Conservation (phyloP, 2,888 invertebrate genomes). For the Callimorpha dominula region DNA sequence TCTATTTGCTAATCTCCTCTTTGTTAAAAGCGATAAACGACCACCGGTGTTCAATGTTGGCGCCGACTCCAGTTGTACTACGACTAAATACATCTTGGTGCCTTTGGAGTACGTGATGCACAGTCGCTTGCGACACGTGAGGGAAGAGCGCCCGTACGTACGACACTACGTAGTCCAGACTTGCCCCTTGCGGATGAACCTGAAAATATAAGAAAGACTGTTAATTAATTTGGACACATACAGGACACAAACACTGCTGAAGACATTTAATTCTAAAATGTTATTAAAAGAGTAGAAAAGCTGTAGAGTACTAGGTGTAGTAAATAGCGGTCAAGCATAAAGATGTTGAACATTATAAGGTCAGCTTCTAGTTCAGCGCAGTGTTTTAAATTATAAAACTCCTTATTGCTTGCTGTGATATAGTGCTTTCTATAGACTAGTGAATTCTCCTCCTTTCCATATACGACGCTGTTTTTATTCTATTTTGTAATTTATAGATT, state of each 20-base stretch:
- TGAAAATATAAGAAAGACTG: constrained; percentile 61
- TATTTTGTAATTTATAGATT: background rate
- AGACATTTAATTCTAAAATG: too few species aligned
- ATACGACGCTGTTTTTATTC: background rate
- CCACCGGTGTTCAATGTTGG: constrained; percentile 95
- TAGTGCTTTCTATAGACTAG: too few species aligned
- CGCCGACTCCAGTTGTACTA: constrained; percentile 93
- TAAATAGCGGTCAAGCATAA: too few species aligned
- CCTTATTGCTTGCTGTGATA: too few species aligned
- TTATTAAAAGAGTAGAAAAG: too few species aligned
- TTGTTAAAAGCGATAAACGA: constrained; percentile 90
- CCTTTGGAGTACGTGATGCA: constrained; percentile 92
- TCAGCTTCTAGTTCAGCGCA: too few species aligned
- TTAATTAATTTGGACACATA: background rate
- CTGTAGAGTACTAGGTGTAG: too few species aligned
- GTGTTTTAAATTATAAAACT: too few species aligned
- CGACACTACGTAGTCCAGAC: constrained; percentile 95
- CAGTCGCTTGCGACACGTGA: constrained; percentile 90
- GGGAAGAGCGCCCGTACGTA: constrained; percentile 94
- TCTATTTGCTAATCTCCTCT: constrained; percentile 30
- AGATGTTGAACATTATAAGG: too few species aligned
- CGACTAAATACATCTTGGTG: constrained; percentile 94
- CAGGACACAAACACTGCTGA: too few species aligned
- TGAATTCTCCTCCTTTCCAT: too few species aligned
- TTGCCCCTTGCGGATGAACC: constrained; percentile 97